Conservation (phyloP, 1,140 invertebrate species). For the Hycleus phaleratus region DNA sequence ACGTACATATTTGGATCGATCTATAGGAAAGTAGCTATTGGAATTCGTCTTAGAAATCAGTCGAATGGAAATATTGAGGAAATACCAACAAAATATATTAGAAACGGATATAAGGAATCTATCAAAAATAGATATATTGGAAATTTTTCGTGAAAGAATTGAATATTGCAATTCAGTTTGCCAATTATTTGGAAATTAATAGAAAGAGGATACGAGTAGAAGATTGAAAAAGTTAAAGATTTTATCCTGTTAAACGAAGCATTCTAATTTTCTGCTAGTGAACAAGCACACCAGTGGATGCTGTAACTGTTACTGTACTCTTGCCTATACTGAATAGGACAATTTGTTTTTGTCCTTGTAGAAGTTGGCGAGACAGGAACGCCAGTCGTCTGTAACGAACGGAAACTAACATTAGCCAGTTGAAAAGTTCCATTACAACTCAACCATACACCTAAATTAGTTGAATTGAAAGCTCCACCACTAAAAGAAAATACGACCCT, state of each 20-base stretch:
- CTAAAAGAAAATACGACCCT: not conserved
- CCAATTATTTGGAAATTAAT: too few species aligned
- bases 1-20: conserved; percentile 16
- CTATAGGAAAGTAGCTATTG: too few species aligned
- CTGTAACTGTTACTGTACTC: too few species aligned
- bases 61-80: conserved; percentile 16
- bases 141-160: too few species aligned
- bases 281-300: not conserved
- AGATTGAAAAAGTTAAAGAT: not conserved
- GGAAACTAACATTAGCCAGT: conserved; percentile 27
- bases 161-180: too few species aligned
- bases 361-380: conserved; percentile 10
- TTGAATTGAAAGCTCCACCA: conserved; percentile 10
- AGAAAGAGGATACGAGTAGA: too few species aligned
- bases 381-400: conserved; percentile 5
- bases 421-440: conserved; percentile 30
- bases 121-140: too few species aligned
- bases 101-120: too few species aligned
- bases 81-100: conserved; percentile 6
- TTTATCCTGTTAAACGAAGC: conserved; percentile 6
- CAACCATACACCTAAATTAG: conserved; percentile 28
- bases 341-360: conserved; percentile 2
- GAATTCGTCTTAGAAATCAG: conserved; percentile 11
- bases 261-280: conserved; percentile 1
- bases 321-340: not conserved